Percentiles rank a stretch among this genome's conserved stretches.
Evolutionary conservation across 2,888 invertebrate genomes (phyloP).

Genomic region (Chymomyza procnemis): DNA sequence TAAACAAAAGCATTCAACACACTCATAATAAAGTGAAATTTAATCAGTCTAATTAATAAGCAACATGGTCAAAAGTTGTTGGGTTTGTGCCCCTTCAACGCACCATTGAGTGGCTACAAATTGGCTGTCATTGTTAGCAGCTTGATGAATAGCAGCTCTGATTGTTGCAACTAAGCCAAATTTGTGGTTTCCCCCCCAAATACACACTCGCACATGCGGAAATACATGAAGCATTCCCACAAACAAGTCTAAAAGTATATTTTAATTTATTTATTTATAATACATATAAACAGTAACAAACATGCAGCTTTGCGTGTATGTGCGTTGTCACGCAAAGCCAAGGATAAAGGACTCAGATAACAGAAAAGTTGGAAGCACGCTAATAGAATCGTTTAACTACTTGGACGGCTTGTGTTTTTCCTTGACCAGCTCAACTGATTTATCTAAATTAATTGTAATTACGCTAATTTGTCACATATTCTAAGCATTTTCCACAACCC

Average conservation of each 20-base stretch:
- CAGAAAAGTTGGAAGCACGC: not conserved
- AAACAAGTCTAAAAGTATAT: not conserved
- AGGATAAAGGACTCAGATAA: not conserved
- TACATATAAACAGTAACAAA: not conserved
- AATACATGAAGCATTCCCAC: no score
- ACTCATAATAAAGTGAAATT: conserved; percentile 39
- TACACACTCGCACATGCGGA: not conserved
- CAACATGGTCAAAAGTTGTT: conserved; percentile 30
- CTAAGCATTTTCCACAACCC: not conserved
- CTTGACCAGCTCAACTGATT: conserved; percentile 25
- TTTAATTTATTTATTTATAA: conserved; percentile 47
- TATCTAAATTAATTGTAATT: conserved; percentile 69
- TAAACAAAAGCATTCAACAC: conserved; percentile 21
- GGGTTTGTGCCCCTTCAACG: not conserved
- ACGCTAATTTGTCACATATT: conserved; percentile 59
- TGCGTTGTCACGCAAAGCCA: not conserved
- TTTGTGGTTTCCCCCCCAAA: not conserved
- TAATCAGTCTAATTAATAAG: conserved; percentile 67
- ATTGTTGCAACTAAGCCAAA: conserved; percentile 32
- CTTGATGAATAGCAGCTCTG: conserved; percentile 28
- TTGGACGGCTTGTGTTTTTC: not conserved
- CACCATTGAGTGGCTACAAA: conserved; percentile 7
- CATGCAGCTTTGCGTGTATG: conserved; percentile 14
- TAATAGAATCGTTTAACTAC: conserved; percentile 19
- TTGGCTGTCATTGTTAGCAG: conserved; percentile 35